Percentiles rank a stretch among this genome's conserved stretches.
These are phyloP conservation scores for Drosophila gunungcola DNA, from an alignment of 1,140 invertebrate genomes.

Conservation along the genomic window DNA sequence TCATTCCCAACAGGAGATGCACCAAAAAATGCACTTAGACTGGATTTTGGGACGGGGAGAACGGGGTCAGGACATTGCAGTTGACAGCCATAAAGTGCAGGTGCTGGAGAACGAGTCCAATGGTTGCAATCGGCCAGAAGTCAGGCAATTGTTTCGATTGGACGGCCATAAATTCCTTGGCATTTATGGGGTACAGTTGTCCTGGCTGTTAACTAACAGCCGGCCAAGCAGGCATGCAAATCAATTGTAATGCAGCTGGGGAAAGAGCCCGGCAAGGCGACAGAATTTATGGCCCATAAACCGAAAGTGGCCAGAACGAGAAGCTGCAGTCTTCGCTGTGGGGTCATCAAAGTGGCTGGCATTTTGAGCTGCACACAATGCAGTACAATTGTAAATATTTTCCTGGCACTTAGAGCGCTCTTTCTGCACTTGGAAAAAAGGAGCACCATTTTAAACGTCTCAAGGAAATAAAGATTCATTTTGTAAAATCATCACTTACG, in stretches of 20 bases:
- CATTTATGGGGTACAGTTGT: slow-evolving; percentile 53
- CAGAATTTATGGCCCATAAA: slow-evolving; percentile 58
- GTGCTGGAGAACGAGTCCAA: slow-evolving; percentile 41
- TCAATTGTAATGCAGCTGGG: slow-evolving; percentile 37
- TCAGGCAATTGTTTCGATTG: slow-evolving; percentile 56
- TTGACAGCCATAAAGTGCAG: slow-evolving; percentile 80
- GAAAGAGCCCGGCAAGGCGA: slow-evolving; percentile 13
- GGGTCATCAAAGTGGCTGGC: slow-evolving; percentile 38
- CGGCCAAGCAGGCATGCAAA: slow-evolving; percentile 39
- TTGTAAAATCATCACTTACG: too few relatives aligned
- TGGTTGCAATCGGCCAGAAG: slow-evolving; percentile 32
- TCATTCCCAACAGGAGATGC: slow-evolving; percentile 19
- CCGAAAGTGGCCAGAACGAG: slow-evolving; percentile 44
- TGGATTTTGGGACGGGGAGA: slow-evolving; percentile 14
- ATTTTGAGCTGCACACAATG: slow-evolving; percentile 31
- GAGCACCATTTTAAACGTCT: too few relatives aligned
- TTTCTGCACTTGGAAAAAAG: not conserved
- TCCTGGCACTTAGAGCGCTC: slow-evolving; percentile 24
- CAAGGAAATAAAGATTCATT: too few relatives aligned
- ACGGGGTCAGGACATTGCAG: slow-evolving; percentile 42
- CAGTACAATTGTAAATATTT: slow-evolving; percentile 66
- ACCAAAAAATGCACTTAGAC: slow-evolving; percentile 65
- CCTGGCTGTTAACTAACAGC: slow-evolving; percentile 63
- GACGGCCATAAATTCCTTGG: slow-evolving; percentile 35
- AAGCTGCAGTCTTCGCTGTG: slow-evolving; percentile 14